These are phyloP conservation scores for Scolanthus callimorphus DNA, from an alignment of 92 coral and sea anemone species.

Conservation along the genomic window DNA sequence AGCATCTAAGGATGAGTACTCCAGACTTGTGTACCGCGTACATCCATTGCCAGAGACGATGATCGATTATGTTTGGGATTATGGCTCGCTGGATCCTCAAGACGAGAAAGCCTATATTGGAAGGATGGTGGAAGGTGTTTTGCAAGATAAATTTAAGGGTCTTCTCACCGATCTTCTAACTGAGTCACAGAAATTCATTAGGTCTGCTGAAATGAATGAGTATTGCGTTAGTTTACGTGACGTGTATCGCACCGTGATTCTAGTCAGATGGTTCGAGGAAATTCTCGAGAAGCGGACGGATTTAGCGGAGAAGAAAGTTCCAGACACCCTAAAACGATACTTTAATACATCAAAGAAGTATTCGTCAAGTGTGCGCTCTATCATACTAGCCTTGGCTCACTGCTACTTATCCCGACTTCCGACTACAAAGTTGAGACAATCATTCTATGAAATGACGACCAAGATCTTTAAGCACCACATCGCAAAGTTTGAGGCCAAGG, in stretches of 20 bases:
- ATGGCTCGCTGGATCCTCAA: conserved; percentile 64
- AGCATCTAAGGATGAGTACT: conserved; percentile 72
- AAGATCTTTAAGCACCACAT: conserved; percentile 27
- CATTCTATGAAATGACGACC: conserved; percentile 51
- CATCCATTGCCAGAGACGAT: conserved; percentile 98
- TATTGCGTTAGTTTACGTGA: conserved; percentile 94
- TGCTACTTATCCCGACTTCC: conserved; percentile 91
- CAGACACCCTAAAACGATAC: conserved; percentile 13
- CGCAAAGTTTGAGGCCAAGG: neutral
- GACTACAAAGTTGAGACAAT: conserved; percentile 46
- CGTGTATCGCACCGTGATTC: conserved; percentile 69
- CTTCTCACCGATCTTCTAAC: conserved; percentile 66
- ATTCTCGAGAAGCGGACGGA: conserved; percentile 29
- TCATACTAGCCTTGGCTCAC: conserved; percentile 88
- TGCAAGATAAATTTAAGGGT: conserved; percentile 18
- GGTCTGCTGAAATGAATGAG: conserved; percentile 55
- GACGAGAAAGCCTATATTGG: conserved; percentile 85
- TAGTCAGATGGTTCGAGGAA: conserved; percentile 71
- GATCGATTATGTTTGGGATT: conserved; percentile 99
- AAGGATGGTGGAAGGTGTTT: conserved; percentile 78
- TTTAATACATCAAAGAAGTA: conserved; percentile 10
- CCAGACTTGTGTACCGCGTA: conserved; percentile 90
- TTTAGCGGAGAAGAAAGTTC: conserved; percentile 7
- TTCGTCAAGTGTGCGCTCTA: conserved; percentile 11
- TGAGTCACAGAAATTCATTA: conserved; percentile 71